Evolutionary conservation across 2,797 vertebrate genomes (phyloP).

Genomic region (Molothrus aeneus): DNA sequence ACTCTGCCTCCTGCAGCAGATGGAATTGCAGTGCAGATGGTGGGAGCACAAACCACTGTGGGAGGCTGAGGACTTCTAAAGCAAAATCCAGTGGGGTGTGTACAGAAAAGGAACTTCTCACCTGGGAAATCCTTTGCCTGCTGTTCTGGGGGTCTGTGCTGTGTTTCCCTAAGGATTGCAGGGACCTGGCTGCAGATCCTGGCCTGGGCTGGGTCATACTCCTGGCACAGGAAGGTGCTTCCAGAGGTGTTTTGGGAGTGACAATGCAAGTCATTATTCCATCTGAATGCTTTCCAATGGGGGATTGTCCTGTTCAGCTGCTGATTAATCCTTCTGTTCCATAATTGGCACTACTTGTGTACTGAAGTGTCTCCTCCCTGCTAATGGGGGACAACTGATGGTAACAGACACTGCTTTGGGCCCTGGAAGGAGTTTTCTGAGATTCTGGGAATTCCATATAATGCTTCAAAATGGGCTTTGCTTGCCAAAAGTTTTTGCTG

Average conservation of each 20-base stretch:
- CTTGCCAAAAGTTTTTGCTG: neutral
- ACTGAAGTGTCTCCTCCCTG: neutral
- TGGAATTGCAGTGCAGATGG: neutral
- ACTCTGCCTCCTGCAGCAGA: neutral
- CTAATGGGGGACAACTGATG: neutral
- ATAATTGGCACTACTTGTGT: neutral
- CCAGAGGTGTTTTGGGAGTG: neutral
- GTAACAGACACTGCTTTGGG: neutral
- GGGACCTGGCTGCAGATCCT: neutral
- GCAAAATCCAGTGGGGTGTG: neutral
- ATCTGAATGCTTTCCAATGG: neutral
- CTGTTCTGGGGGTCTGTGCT: too few species aligned
- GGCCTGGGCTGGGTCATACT: neutral
- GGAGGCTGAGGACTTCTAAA: neutral
- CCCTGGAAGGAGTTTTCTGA: neutral
- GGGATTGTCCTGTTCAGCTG: neutral
- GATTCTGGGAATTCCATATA: neutral
- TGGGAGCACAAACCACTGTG: neutral
- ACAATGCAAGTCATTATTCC: accelerated
- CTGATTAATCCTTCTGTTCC: neutral
- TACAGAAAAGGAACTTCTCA: neutral
- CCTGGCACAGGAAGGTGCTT: neutral
- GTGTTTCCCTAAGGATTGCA: neutral
- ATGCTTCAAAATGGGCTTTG: neutral
- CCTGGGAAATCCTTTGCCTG: neutral